Evolutionary conservation across 2,797 vertebrate genomes (phyloP).

Genomic region (Sus cebifrons): DNA sequence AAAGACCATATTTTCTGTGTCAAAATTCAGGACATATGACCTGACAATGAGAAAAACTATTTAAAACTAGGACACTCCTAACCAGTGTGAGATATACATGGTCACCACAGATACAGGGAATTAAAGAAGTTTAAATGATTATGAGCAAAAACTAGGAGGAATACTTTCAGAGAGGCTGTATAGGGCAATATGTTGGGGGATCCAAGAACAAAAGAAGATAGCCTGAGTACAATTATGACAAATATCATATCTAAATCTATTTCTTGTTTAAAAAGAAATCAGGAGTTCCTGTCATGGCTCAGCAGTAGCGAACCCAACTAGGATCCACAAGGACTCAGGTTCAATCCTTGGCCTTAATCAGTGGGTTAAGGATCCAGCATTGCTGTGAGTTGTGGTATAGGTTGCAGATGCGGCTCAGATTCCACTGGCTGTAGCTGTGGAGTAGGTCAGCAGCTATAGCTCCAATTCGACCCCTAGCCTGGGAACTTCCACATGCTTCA

Average conservation of each 20-base stretch:
- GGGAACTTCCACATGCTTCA: too few relatives aligned
- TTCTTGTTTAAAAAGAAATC: not conserved
- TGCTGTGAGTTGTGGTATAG: too few relatives aligned
- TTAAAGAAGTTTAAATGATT: not conserved
- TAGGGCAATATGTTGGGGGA: not conserved
- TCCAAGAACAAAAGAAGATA: conserved; percentile 53
- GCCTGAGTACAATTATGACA: conserved; percentile 51
- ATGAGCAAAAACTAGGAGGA: conserved; percentile 56
- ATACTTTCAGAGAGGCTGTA: conserved; percentile 42
- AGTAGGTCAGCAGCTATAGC: too few relatives aligned
- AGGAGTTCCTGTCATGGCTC: too few relatives aligned
- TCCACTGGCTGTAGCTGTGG: too few relatives aligned
- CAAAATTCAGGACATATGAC: conserved; percentile 44
- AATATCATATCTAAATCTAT: conserved; percentile 31
- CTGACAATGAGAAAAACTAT: conserved; percentile 1
- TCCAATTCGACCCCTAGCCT: too few relatives aligned
- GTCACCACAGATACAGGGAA: not conserved
- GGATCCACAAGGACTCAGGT: too few relatives aligned
- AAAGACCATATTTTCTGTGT: conserved; percentile 23
- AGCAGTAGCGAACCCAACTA: too few relatives aligned
- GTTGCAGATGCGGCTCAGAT: too few relatives aligned
- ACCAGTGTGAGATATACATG: not conserved
- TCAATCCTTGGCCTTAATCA: too few relatives aligned
- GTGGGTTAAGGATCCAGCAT: too few relatives aligned
- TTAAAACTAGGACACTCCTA: conserved; percentile 55